Percentiles rank a stretch among this genome's conserved stretches.
phyloP scores from a whole-genome alignment of 2,797 vertebrate species.

The Platyrinchus mystaceus region DNA sequence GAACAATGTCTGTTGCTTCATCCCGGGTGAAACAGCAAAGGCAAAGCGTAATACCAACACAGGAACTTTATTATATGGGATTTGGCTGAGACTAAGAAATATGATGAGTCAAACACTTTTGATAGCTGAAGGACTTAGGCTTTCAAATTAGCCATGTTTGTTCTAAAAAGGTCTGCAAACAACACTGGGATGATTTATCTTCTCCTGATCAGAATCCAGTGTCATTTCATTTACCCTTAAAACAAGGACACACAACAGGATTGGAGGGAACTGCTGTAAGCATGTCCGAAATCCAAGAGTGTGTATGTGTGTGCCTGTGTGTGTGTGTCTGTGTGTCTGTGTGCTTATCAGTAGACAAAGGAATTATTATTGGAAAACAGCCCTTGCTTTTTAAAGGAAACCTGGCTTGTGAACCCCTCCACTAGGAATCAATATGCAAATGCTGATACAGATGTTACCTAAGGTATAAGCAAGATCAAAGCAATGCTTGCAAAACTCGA shows the following conservation, averaged over 20 bases:
- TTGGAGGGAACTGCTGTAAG: not conserved
- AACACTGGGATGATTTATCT: not conserved
- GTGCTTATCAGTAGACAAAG: not conserved
- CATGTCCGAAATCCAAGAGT: not conserved
- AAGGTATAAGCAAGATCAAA: conserved; percentile 31
- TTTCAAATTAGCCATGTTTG: conserved; percentile 1
- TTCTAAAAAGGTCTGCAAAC: not conserved
- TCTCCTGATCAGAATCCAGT: not conserved
- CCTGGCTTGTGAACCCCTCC: not conserved
- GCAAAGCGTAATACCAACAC: not conserved
- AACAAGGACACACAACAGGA: not conserved
- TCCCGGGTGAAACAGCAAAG: not conserved
- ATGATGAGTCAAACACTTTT: not conserved
- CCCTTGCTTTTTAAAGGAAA: not conserved
- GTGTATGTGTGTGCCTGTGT: not conserved
- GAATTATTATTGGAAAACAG: not conserved
- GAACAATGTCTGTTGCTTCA: not conserved
- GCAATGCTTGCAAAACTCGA: not conserved
- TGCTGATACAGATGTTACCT: not conserved
- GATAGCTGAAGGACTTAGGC: not conserved
- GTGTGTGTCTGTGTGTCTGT: not conserved
- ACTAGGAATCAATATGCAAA: conserved; percentile 8
- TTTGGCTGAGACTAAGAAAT: not conserved
- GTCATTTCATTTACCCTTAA: not conserved
- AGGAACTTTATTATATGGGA: not conserved